A percentile compares a stretch with the other conserved stretches of the same genome.
phyloP scores from a whole-genome alignment of 2,113 vertebrate species.

The Oxygymnocypris stewartii region DNA sequence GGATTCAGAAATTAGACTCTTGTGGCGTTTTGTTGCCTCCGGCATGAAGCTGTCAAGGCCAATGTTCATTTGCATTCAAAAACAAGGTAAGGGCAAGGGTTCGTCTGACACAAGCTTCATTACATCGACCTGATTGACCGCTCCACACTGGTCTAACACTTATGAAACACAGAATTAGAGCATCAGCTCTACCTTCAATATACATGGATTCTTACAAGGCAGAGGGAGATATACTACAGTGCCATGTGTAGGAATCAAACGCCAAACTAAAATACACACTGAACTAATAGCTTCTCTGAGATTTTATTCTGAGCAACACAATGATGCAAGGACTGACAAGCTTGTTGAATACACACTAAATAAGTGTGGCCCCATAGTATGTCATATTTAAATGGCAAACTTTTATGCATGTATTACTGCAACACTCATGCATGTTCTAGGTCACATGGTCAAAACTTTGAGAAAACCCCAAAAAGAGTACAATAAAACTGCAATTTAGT shows the following conservation, averaged over 20 bases:
- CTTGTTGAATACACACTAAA: neutral
- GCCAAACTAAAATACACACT: neutral
- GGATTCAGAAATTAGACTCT: constrained; percentile 56
- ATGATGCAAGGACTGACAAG: neutral
- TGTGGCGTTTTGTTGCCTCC: constrained; percentile 47
- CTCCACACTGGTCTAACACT: constrained; percentile 23
- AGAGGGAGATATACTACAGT: neutral
- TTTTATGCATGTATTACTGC: neutral
- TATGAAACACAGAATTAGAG: neutral
- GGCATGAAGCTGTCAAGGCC: constrained; percentile 33
- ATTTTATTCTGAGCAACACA: constrained; percentile 3
- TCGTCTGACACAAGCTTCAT: constrained; percentile 52
- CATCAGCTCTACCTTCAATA: neutral
- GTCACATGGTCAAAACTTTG: neutral
- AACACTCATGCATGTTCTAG: neutral
- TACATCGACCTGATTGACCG: constrained; percentile 39
- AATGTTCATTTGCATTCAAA: constrained; percentile 49
- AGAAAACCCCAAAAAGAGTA: neutral
- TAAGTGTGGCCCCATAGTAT: neutral
- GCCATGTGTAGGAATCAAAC: neutral
- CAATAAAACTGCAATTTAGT: neutral
- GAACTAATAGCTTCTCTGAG: neutral
- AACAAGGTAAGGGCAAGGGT: constrained; percentile 52
- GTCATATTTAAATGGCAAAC: neutral
- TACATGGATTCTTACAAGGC: neutral